These are phyloP conservation scores for Pardalotus punctatus DNA, from an alignment of 2,113 vertebrate genomes.

Conservation along the genomic window DNA sequence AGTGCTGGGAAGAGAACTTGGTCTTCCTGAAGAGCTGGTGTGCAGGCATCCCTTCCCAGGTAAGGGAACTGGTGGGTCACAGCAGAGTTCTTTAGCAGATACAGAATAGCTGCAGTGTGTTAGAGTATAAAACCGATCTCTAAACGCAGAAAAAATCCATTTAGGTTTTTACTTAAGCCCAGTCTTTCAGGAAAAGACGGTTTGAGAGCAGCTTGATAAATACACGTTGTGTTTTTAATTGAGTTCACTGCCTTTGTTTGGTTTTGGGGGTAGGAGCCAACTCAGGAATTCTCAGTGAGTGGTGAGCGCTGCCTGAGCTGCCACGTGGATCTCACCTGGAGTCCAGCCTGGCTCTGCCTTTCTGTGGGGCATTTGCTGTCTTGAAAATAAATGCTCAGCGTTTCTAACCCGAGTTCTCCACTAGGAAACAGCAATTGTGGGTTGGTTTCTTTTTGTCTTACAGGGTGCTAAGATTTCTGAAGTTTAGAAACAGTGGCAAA, in stretches of 20 bases:
- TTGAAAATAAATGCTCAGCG: background rate
- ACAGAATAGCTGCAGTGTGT: background rate
- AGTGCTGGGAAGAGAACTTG: conserved; percentile 91
- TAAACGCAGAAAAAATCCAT: background rate
- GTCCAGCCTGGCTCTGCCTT: background rate
- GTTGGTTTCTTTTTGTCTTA: background rate
- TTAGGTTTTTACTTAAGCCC: background rate
- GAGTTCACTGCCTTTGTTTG: background rate
- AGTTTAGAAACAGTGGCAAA: background rate
- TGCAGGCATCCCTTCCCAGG: conserved; percentile 97
- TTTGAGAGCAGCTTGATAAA: background rate
- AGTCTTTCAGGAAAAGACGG: background rate
- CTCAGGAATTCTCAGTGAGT: background rate
- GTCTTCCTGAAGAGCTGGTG: conserved; percentile 94
- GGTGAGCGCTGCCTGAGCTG: background rate
- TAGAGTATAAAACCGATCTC: background rate
- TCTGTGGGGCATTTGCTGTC: background rate
- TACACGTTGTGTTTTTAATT: accelerated
- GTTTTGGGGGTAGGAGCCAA: background rate
- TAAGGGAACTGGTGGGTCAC: background rate
- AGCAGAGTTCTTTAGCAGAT: background rate
- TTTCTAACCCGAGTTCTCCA: background rate
- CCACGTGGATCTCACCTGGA: background rate
- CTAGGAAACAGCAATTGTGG: background rate
- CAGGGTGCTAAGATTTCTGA: background rate